phyloP scores from a whole-genome alignment of 2,113 vertebrate species.

The Myotis yumanensis region DNA sequence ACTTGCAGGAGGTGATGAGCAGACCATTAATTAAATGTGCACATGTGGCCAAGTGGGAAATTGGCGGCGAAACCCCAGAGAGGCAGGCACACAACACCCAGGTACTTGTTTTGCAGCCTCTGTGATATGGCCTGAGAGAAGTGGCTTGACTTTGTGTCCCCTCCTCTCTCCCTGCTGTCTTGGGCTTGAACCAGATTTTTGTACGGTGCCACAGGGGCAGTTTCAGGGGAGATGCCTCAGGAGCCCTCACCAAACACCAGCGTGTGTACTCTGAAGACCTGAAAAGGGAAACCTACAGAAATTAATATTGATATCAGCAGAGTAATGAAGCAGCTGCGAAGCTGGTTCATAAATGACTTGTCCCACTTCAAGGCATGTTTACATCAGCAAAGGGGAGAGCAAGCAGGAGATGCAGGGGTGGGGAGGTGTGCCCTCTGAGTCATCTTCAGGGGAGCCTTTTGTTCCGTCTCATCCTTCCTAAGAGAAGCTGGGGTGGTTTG shows the following conservation, averaged over 20 bases:
- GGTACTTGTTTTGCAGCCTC: slow-evolving; percentile 62
- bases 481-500: not conserved
- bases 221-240: slow-evolving; percentile 20
- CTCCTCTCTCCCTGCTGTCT: slow-evolving; percentile 9
- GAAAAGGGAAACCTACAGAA: slow-evolving; percentile 72
- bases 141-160: slow-evolving; percentile 41
- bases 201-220: slow-evolving; percentile 47
- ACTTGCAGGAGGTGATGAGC: slow-evolving; percentile 72
- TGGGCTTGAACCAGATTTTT: slow-evolving; percentile 58
- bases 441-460: not conserved
- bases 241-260: slow-evolving; percentile 56
- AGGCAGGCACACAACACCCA: slow-evolving; percentile 52
- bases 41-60: slow-evolving; percentile 73
- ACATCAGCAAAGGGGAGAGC: slow-evolving; percentile 38
- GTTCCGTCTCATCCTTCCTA: not conserved
- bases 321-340: slow-evolving; percentile 65
- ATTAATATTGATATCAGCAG: slow-evolving; percentile 73
- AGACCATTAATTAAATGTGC: slow-evolving; percentile 77
- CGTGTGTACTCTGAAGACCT: slow-evolving; percentile 31
- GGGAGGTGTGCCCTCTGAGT: not conserved
- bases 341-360: slow-evolving; percentile 58
- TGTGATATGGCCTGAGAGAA: slow-evolving; percentile 29
- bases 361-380: slow-evolving; percentile 52
- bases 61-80: slow-evolving; percentile 59
- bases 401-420: not conserved